These are phyloP conservation scores for Chlamydotis undulata DNA, from an alignment of 2,113 vertebrate genomes.

Conservation along the genomic window DNA sequence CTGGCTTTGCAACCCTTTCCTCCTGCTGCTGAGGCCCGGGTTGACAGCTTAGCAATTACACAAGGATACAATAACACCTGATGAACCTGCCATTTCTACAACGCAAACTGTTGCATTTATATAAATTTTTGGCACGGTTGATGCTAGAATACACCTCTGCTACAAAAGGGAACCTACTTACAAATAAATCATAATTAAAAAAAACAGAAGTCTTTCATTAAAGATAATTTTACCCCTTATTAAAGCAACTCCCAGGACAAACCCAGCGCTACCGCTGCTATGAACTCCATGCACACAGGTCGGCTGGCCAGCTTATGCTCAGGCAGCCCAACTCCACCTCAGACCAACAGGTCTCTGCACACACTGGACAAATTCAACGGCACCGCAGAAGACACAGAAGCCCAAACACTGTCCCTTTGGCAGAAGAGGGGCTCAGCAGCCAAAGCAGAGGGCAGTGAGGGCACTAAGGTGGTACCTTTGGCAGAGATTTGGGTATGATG, in stretches of 20 bases:
- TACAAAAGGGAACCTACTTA: neutral
- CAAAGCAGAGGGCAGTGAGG: neutral
- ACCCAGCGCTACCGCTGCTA: neutral
- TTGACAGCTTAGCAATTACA: neutral
- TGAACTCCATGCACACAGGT: neutral
- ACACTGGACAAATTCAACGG: neutral
- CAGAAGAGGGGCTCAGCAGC: neutral
- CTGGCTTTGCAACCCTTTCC: neutral
- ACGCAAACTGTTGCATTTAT: neutral
- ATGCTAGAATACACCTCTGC: neutral
- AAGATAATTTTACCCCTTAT: neutral
- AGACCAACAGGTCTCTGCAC: neutral
- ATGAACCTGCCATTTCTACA: neutral
- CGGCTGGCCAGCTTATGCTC: neutral
- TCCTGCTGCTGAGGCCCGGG: neutral
- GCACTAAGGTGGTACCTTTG: rapidly evolving
- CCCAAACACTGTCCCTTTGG: neutral
- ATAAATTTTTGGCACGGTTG: neutral
- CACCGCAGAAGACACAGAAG: neutral
- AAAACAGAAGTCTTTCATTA: neutral
- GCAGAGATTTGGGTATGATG: neutral
- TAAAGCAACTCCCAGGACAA: neutral
- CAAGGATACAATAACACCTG: neutral
- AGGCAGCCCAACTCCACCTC: neutral
- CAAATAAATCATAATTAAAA: neutral